A percentile compares a stretch with the other conserved stretches of the same genome.
phyloP scores from a whole-genome alignment of 2,797 vertebrate genomes.

The Steatocranus sp. region DNA sequence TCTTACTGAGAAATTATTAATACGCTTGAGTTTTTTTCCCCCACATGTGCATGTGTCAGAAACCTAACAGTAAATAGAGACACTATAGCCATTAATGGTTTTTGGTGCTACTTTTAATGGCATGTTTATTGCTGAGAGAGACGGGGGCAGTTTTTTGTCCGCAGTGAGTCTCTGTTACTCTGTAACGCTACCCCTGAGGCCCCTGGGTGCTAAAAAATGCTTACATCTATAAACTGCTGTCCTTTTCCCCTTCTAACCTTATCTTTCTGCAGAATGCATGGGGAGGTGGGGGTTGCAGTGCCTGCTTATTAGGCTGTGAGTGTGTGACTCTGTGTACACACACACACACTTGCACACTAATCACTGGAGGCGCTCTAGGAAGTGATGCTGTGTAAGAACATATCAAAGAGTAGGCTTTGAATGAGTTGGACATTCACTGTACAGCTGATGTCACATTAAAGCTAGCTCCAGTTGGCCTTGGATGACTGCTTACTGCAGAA shows the following conservation, averaged over 20 bases:
- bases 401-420: background rate
- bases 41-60: background rate
- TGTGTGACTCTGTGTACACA: background rate
- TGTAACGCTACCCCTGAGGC: constrained; percentile 63
- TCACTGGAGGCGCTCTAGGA: background rate
- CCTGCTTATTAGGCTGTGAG: background rate
- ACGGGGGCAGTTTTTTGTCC: constrained; percentile 14
- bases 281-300: background rate
- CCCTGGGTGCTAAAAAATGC: constrained; percentile 70
- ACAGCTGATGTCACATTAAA: background rate
- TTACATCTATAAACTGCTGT: constrained; percentile 66
- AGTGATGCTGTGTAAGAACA: background rate
- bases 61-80: background rate
- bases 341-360: background rate
- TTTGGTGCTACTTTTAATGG: constrained; percentile 39
- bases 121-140: constrained; percentile 55
- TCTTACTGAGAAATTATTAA: background rate
- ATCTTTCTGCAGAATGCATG: constrained; percentile 20
- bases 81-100: background rate
- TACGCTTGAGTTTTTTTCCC: background rate
- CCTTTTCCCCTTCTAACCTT: constrained; percentile 55
- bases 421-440: background rate
- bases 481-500: background rate
- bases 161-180: constrained; percentile 62
- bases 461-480: background rate